Evolutionary conservation across 2,113 vertebrate genomes (phyloP), one percentile per base, ranked within the genome.

Genomic region (Ia io): DNA sequence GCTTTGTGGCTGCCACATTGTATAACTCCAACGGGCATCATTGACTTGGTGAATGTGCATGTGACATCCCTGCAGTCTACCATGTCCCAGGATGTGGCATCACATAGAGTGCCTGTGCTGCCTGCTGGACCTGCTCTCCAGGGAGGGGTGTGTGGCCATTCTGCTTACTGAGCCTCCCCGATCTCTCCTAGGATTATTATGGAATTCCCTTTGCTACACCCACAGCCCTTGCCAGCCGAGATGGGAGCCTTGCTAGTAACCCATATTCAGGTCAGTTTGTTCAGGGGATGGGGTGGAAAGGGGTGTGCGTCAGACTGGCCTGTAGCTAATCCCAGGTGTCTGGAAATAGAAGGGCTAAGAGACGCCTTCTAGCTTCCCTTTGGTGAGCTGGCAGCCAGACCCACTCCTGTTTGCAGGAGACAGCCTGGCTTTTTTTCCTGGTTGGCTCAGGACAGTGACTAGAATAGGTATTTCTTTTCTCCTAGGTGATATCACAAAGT

Each of bases 171-270:
- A 74, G 28, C 65, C 86, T 53, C 71, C 61, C 20, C 53, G 69
- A 7, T 97, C 30, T 97, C 91, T 96, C 71, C 23, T 93, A 99
- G 99, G 99, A 99, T 99, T 99, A 99, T 97, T 99, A 99, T 0
- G 99, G 99, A 98, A 99, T 99, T 98, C 99, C 99, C 98, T 99
- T 99, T 98, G 99, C 99, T 71, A 99, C 99, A 96, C 99, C 99
- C 94, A 98, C 99, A 91, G 98, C 99, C 51, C 98, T 99, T 95
- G 99, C 99, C 77, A 98, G 98, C 97, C 99, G 99, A 99, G 99
- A 99, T 32, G 99, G 99, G 83, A 98, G 98, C 97, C 99, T 99
- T 51, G 97, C 99, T 98, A 99, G 98, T 98, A 99, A 99, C 97
- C 99, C 98, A 0, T 99, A 99, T 99, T 99, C 99, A 99, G 99